phyloP scores from a whole-genome alignment of 1,140 invertebrate species.

The Pseudomyrmex concolor region DNA sequence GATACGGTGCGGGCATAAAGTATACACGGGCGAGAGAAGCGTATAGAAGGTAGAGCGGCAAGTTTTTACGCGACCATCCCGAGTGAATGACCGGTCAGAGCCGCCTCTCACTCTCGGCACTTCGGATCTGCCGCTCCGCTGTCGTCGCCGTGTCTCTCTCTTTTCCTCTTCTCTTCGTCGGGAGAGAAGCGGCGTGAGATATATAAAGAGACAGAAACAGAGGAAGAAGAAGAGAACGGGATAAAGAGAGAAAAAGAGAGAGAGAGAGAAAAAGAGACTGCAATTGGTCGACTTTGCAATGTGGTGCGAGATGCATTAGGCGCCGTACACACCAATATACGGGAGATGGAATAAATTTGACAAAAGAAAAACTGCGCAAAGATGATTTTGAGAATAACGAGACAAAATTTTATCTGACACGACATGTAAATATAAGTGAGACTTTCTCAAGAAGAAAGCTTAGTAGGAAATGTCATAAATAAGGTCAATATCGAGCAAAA shows the following conservation, averaged over 20 bases:
- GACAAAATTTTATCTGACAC: background rate
- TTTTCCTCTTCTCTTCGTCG: constrained; percentile 21
- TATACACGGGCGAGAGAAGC: constrained; percentile 59
- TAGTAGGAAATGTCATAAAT: too few relatives aligned
- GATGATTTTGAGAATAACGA: constrained; percentile 10
- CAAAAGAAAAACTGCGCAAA: background rate
- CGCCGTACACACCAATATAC: constrained; percentile 48
- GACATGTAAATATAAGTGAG: background rate
- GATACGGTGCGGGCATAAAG: constrained; percentile 48
- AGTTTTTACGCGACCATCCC: constrained; percentile 76
- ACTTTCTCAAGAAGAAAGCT: too few relatives aligned
- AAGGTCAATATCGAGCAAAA: too few relatives aligned
- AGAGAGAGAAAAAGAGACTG: constrained; percentile 39
- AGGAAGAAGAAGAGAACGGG: constrained; percentile 6
- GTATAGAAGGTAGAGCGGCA: constrained; percentile 73
- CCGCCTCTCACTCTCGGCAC: constrained; percentile 78
- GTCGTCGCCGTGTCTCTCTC: constrained; percentile 28
- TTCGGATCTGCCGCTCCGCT: constrained; percentile 38
- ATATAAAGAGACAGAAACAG: constrained; percentile 32
- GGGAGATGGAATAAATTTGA: too few relatives aligned
- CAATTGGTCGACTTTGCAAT: constrained; percentile 58
- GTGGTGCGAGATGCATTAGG: constrained; percentile 65
- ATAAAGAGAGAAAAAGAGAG: background rate
- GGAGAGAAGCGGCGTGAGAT: constrained; percentile 24
- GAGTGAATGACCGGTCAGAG: constrained; percentile 83